Evolutionary conservation across 1,140 invertebrate genomes (phyloP).

Genomic region (Batillaria attramentaria): DNA sequence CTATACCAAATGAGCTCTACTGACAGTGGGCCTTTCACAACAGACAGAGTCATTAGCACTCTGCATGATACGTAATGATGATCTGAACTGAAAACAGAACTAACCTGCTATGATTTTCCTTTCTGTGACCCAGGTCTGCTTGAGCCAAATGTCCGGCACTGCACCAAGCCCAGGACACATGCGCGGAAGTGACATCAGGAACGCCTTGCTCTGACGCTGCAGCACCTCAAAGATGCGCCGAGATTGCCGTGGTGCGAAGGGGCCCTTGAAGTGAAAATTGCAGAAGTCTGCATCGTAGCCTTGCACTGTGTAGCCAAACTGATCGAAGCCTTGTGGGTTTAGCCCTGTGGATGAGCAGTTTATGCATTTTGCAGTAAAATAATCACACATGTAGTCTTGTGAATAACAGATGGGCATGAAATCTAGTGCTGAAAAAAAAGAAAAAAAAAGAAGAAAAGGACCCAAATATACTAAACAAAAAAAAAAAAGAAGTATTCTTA

Average conservation of each 20-base stretch:
- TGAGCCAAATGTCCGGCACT: slow-evolving; percentile 49
- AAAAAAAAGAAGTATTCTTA: too few relatives aligned
- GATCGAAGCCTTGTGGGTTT: slow-evolving; percentile 51
- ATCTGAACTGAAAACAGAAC: too few relatives aligned
- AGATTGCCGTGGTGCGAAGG: slow-evolving; percentile 50
- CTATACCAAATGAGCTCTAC: too few relatives aligned
- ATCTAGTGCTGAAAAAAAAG: not conserved
- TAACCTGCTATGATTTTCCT: slow-evolving; percentile 30
- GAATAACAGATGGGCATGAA: too few relatives aligned
- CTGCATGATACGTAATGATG: too few relatives aligned
- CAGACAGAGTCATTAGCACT: too few relatives aligned
- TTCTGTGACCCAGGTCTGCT: slow-evolving; percentile 54
- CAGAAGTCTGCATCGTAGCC: slow-evolving; percentile 56
- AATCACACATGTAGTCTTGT: too few relatives aligned
- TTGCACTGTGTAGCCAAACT: slow-evolving; percentile 53
- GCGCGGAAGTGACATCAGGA: slow-evolving; percentile 52
- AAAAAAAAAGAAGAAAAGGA: not conserved
- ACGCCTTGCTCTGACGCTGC: slow-evolving; percentile 47
- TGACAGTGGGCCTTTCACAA: too few relatives aligned
- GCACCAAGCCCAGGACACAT: slow-evolving; percentile 52
- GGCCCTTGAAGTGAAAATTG: slow-evolving; percentile 58
- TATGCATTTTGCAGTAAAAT: too few relatives aligned
- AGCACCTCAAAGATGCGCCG: slow-evolving; percentile 52
- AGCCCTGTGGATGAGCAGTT: slow-evolving; percentile 38
- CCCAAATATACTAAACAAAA: not conserved